These are phyloP conservation scores for Corythoichthys intestinalis DNA, from an alignment of 2,113 vertebrate genomes.

Conservation along the genomic window DNA sequence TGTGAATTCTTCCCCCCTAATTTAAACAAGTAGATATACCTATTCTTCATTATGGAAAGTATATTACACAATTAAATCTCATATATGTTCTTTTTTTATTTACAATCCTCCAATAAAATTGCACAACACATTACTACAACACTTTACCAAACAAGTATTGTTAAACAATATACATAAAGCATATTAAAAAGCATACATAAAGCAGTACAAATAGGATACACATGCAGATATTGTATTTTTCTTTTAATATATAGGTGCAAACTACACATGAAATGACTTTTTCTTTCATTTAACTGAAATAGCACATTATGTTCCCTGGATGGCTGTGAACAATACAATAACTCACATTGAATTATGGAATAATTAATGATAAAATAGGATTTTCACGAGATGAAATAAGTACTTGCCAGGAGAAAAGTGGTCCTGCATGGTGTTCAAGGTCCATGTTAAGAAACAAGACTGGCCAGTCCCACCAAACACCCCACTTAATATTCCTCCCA, in stretches of 20 bases:
- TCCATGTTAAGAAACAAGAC: constrained; percentile 38
- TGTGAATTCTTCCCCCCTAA: not conserved
- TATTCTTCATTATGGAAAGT: not conserved
- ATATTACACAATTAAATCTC: not conserved
- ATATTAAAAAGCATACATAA: not conserved
- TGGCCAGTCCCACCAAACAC: constrained; percentile 13
- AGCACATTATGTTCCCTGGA: not conserved
- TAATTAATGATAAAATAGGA: not conserved
- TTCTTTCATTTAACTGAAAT: not conserved
- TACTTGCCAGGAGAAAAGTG: constrained; percentile 37
- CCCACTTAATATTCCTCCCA: constrained; percentile 13
- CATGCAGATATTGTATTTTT: not conserved
- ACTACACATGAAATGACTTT: not conserved
- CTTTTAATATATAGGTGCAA: not conserved
- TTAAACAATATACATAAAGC: not conserved
- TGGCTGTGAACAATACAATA: not conserved
- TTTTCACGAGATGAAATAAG: not conserved
- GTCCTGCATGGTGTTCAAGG: constrained; percentile 8
- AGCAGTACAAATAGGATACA: not conserved
- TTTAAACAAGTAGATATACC: not conserved
- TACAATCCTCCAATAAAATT: not conserved
- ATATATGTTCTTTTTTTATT: not conserved
- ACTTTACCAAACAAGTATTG: not conserved
- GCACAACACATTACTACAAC: not conserved
- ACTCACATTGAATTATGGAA: not conserved